Conservation (phyloP, 2,888 invertebrate genomes). For the Cosmia pyralina region DNA sequence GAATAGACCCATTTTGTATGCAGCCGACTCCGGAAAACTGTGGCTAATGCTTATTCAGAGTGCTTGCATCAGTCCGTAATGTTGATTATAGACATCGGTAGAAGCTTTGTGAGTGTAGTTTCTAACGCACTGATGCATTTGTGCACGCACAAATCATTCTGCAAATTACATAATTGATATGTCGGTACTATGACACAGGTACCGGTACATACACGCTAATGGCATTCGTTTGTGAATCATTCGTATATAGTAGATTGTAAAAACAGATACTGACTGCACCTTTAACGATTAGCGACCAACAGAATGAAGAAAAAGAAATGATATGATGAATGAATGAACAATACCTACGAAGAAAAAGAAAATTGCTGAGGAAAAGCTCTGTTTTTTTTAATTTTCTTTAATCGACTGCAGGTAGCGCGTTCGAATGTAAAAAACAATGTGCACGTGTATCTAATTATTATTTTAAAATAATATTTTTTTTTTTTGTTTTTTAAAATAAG, state of each 20-base stretch:
- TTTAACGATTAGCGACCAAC: conserved; percentile 3
- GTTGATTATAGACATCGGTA: conserved; percentile 84
- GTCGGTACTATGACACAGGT: conserved; percentile 50
- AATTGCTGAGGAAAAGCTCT: background rate
- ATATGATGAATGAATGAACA: no score
- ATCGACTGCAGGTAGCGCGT: no score
- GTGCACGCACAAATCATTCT: conserved; percentile 73
- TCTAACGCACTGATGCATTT: conserved; percentile 76
- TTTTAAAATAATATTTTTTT: no score
- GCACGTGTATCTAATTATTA: no score
- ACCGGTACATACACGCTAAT: conserved; percentile 40
- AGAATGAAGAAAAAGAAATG: no score
- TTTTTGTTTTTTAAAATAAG: no score
- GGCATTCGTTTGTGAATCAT: conserved; percentile 44
- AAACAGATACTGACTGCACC: background rate
- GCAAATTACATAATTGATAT: conserved; percentile 61
- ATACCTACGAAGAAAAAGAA: no score
- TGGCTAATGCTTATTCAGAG: conserved; percentile 80
- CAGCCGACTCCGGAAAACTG: conserved; percentile 73
- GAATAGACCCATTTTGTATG: conserved; percentile 68
- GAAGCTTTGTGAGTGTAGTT: conserved; percentile 75
- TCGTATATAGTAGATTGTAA: conserved; percentile 28
- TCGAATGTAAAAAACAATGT: no score
- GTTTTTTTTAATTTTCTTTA: background rate
- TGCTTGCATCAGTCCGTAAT: conserved; percentile 80